These are phyloP conservation scores for Luperina nickerlii DNA, from an alignment of 2,888 invertebrate species.

Conservation along the genomic window DNA sequence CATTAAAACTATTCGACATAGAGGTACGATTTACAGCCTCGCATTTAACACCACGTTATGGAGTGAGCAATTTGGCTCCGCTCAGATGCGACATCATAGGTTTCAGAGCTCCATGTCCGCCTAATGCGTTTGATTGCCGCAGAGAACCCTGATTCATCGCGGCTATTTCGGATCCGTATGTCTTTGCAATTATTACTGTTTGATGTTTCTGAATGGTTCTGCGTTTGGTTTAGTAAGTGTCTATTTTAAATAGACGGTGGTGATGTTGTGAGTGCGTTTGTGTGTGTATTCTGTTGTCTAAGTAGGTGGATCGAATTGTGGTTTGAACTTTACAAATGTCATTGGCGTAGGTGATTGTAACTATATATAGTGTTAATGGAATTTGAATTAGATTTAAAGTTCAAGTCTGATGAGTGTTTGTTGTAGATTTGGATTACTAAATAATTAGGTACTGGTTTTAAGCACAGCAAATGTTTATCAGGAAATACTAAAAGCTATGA, in stretches of 20 bases:
- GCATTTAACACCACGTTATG: slow-evolving; percentile 74
- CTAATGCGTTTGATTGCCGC: slow-evolving; percentile 69
- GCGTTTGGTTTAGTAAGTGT: slow-evolving; percentile 50
- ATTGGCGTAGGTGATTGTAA: slow-evolving; percentile 21
- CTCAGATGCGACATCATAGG: slow-evolving; percentile 57
- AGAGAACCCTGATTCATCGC: slow-evolving; percentile 63
- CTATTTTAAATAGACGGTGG: slow-evolving; percentile 57
- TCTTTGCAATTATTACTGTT: slow-evolving; percentile 65
- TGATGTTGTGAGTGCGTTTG: slow-evolving; percentile 19
- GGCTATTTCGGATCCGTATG: slow-evolving; percentile 64
- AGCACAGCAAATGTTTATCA: neutral
- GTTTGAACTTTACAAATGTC: slow-evolving; percentile 34
- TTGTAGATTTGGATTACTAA: neutral
- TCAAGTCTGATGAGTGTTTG: neutral
- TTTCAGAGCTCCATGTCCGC: slow-evolving; percentile 57
- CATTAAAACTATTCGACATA: slow-evolving; percentile 51
- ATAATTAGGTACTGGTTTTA: neutral
- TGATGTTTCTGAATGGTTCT: slow-evolving; percentile 62
- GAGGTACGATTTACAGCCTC: slow-evolving; percentile 70
- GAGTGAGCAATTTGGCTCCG: slow-evolving; percentile 73
- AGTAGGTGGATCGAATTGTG: slow-evolving; percentile 44
- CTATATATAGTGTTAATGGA: slow-evolving; percentile 18
- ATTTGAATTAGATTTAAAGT: slow-evolving; percentile 10
- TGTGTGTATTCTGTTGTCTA: slow-evolving; percentile 43
- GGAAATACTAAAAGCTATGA: neutral